Base-by-base conservation (phyloP, 2,113 vertebrate genomes). In the Colossoma macropomum region DNA sequence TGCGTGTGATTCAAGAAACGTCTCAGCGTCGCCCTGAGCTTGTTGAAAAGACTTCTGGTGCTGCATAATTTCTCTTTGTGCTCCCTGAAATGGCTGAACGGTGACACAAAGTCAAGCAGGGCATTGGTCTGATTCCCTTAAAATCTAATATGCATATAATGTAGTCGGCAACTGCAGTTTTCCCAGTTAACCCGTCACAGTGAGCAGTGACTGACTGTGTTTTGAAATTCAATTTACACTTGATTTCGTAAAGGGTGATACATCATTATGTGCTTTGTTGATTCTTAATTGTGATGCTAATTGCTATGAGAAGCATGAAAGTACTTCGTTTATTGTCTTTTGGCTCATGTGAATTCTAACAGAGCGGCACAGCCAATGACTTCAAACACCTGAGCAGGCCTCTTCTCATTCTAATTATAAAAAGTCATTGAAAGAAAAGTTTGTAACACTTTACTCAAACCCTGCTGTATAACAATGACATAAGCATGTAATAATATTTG, bases 231-330 rank as follows among this genome's bases (percentile, higher is more conserved):
- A 80, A 77, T 87, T 88, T 86, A 84, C 77, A 23, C 68, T 70
- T 66, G 87, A 86, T 86, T 88, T 86, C 77, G 69, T 88, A 84
- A 90, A 90, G 84, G 83, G 86, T 75, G 89, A 75, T 70, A 81
- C 84, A 94, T 96, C 94, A 96, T 97, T 96, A 96, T 95, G 94
- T 96, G 96, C 96, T 96, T 97, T 97, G 96, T 96, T 97, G 96
- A 96, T 96, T 97, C 94, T 96, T 95, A 96, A 96, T 95, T 95
- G 92, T 94, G 93, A 94, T 93, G 94, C 94, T 97, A 96, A 97
- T 97, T 97, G 94, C 94, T 93, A 92, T 93, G 95, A 95, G 95
- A 95, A 96, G 94, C 94, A 92, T 93, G 92, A 95, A 96, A 95
- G 92, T 92, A 88, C 92, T 95, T 96, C 96, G 95, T 96, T 97